Base-by-base conservation (phyloP, 2,888 invertebrate species). In the Habrosyne pyritoides region DNA sequence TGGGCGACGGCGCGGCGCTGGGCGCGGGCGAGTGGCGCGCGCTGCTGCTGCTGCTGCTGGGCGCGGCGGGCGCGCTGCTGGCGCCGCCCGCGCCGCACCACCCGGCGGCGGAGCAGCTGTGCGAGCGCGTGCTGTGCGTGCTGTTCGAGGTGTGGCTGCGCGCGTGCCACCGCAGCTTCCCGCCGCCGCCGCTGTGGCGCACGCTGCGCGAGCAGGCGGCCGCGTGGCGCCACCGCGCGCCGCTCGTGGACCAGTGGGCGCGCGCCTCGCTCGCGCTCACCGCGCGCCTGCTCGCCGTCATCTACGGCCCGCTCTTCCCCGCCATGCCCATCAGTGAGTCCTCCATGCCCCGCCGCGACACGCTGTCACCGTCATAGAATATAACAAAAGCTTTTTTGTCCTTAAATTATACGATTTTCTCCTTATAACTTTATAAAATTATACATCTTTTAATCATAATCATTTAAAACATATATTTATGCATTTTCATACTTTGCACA, bases 111-210 rank as follows among this genome's bases (percentile, higher is more conserved):
- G 98, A 98, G 83, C 98, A 99, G 82, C 93, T 99, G 48, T 98
- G 98, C 82, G 98, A 99, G 84, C 93, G 99, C 33, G 98, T 99
- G 53, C 93, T 99, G 5, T 97, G 98, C 67, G 99, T 99, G 33
- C 94, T 99, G 54, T 97, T 99, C 85, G 98, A 99, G 91, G 95
- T 98, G 53, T 93, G 94, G 94, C 81, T 94, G 33, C 67, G 94
- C 58, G 94, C 94, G 0, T 94, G 94, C 61, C 93, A 94, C 53
- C n/a, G n/a, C n/a, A n/a, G 97, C 80, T 99, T 99, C 90, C 99
- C 99, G 0, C 96, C 98, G 3, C 99, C 99, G 6, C 97, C 98
- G 0, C 91, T 99, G 66, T 99, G 99, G 99, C 98, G 98, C 83
- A 99, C 99, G 0, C 92, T 99, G 62, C 94, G 97, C 71, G 98